Evolutionary conservation across 2,797 vertebrate species (phyloP).

Genomic region (Onychomys torridus): DNA sequence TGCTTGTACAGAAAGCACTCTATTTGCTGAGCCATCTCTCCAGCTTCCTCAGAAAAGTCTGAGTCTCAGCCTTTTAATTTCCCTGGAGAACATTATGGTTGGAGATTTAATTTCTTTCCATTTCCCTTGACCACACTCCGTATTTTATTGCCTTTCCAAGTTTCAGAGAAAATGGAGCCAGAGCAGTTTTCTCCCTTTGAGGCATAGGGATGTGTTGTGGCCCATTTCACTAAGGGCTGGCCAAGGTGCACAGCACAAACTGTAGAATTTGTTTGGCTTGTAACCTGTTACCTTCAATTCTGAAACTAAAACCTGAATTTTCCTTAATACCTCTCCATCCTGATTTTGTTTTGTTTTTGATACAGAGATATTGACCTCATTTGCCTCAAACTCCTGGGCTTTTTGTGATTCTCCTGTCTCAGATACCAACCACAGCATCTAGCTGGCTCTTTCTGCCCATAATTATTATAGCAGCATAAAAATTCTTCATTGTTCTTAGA

Average conservation of each 20-base stretch:
- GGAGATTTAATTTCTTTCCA: neutral
- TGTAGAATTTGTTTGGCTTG: neutral
- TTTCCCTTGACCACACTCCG: neutral
- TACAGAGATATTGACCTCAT: neutral
- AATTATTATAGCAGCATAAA: neutral
- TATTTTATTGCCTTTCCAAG: constrained; percentile 3
- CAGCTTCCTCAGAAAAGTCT: neutral
- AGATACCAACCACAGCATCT: neutral
- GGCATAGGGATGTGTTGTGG: neutral
- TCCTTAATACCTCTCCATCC: neutral
- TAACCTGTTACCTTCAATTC: neutral
- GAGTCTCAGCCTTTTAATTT: neutral
- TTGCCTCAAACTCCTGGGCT: neutral
- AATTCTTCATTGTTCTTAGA: neutral
- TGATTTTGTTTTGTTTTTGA: neutral
- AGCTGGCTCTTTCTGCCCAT: neutral
- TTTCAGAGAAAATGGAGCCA: neutral
- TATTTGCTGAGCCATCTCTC: neutral
- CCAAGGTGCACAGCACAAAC: neutral
- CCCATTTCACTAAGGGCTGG: neutral
- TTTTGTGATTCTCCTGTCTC: neutral
- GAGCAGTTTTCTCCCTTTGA: neutral
- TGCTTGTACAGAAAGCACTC: neutral
- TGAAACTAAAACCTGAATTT: neutral
- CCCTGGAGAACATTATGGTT: neutral